A percentile compares a stretch with the other conserved stretches of the same genome.
phyloP scores from a whole-genome alignment of 2,113 vertebrate genomes.

The Notiomystis cincta region DNA sequence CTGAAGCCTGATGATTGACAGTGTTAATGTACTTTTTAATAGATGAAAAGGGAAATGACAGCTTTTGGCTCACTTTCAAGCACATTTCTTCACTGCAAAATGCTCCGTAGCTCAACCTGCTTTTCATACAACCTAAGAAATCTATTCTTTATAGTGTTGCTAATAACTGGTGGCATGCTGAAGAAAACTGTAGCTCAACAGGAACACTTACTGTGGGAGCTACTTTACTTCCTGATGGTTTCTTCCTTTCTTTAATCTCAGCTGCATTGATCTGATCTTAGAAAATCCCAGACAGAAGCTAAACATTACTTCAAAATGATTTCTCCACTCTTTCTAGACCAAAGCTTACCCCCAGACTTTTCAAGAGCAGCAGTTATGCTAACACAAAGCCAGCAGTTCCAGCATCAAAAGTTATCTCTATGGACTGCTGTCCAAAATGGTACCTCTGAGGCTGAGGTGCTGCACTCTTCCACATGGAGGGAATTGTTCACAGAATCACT shows the following conservation, averaged over 20 bases:
- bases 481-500: not conserved
- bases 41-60: constrained; percentile 62
- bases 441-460: not conserved
- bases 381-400: not conserved
- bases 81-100: constrained; percentile 31
- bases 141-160: constrained; percentile 30
- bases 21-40: constrained; percentile 55
- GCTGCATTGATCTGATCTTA: not conserved
- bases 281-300: not conserved
- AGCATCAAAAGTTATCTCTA: not conserved
- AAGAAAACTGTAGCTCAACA: not conserved
- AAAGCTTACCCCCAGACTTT: not conserved
- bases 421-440: too few species aligned
- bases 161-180: constrained; percentile 2
- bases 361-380: not conserved
- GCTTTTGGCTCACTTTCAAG: constrained; percentile 61
- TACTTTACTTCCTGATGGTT: not conserved
- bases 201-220: not conserved
- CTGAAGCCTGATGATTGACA: constrained; percentile 58
- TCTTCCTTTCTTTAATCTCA: constrained; percentile 6
- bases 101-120: constrained; percentile 3
- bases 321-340: constrained; percentile 8
- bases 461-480: not conserved
- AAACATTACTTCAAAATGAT: not conserved
- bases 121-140: constrained; percentile 17